Evolutionary conservation across 2,113 vertebrate species (phyloP), one percentile per base, ranked within the genome.

Genomic region (Xenus cinereus): DNA sequence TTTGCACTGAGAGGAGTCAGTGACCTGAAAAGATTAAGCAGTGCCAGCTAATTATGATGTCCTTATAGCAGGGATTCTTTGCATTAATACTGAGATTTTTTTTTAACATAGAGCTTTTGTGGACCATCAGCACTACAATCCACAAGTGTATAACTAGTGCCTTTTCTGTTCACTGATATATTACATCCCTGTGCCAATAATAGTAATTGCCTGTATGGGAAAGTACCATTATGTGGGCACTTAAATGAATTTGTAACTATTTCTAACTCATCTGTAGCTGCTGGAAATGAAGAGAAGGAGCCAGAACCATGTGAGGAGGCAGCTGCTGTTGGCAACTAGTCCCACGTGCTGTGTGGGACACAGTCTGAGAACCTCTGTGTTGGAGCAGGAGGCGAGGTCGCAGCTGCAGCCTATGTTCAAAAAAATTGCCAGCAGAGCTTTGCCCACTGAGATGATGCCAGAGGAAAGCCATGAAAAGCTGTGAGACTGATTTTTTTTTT

Each of bases 171-270:
- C 43, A 22, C 14, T 68, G 66, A 54, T 72, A 51, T 43, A 87
- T 68, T 35, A 72, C 53, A 72, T 68, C 14, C 33, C 43, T 72
- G 19, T 64, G 84, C 69, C 77, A 82, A 60, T 18, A 53, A 23
- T 11, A 84, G 73, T 87, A 84, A 93, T 87, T 82, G 89, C 66
- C 19, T 92, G 35, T 32, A 68, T 43, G 60, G 56, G 60, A 81
- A 91, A 96, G 81, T 78, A 84, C 83, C 48, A 51, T 92, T 86
- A 68, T 0, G 3, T 94, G 93, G 91, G 62, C 91, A 91, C 77
- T 96, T 96, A 89, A 68, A 91, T 48, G 24, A 53, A 87, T 96
- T 94, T 94, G 87, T 91, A 96, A 91, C 93, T 84, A 89, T 95
- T 94, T 91, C 93, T 89, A 89, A 75, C 87, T 90, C 82, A 84